Conservation (phyloP, 1,140 invertebrate species). For the Drosophila kikkawai region DNA sequence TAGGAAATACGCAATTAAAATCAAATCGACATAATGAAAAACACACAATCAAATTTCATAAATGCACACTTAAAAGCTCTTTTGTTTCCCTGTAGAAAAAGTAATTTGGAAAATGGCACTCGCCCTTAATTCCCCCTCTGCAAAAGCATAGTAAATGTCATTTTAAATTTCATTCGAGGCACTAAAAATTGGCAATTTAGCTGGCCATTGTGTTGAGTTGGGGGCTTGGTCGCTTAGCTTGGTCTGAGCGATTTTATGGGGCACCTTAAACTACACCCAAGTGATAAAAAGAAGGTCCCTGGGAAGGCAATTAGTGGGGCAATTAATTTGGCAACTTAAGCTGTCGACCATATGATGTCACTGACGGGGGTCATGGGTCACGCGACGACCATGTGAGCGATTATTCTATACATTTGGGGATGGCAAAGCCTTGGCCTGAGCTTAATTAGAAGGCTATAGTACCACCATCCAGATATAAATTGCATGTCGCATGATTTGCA, state of each 20-base stretch:
- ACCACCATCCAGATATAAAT: slow-evolving; percentile 42
- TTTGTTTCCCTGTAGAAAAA: slow-evolving; percentile 7
- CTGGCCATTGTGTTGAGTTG: slow-evolving; percentile 39
- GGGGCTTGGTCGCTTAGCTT: slow-evolving; percentile 24
- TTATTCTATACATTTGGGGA: slow-evolving; percentile 36
- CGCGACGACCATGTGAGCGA: slow-evolving; percentile 31
- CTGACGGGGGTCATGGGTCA: slow-evolving; percentile 36
- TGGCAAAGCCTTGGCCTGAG: slow-evolving; percentile 8
- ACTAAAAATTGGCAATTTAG: slow-evolving; percentile 76
- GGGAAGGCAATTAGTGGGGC: slow-evolving; percentile 62
- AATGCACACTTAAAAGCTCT: slow-evolving; percentile 9
- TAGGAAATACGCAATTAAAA: slow-evolving; percentile 15
- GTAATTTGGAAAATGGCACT: slow-evolving; percentile 66
- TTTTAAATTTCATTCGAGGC: slow-evolving; percentile 57
- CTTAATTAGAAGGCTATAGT: slow-evolving; percentile 17
- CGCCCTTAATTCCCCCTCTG: slow-evolving; percentile 25
- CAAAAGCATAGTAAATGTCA: slow-evolving; percentile 45
- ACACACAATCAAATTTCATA: slow-evolving; percentile 22
- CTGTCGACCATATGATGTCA: slow-evolving; percentile 63
- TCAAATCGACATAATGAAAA: slow-evolving; percentile 34
- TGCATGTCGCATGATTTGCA: slow-evolving; percentile 58
- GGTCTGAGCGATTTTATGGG: slow-evolving; percentile 38
- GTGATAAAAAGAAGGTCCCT: slow-evolving; percentile 64
- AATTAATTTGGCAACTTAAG: slow-evolving; percentile 65
- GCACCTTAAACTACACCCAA: slow-evolving; percentile 59